Evolutionary conservation across 2,797 vertebrate genomes (phyloP).

Genomic region (Eulemur rubriventer): DNA sequence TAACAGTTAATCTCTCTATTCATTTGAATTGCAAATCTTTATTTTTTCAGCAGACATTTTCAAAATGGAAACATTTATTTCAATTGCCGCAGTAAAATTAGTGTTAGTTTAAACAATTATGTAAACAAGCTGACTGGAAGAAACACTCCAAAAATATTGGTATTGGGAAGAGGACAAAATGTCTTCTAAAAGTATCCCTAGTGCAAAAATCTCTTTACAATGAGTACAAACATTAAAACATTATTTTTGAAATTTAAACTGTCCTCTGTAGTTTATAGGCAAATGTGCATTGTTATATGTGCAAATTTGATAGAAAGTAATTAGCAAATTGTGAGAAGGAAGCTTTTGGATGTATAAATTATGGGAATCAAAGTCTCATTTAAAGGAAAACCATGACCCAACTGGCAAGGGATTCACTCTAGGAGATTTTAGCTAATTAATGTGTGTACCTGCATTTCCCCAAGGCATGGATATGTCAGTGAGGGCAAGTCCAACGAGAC

Average conservation of each 20-base stretch:
- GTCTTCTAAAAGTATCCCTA: slow-evolving; percentile 46
- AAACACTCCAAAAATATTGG: slow-evolving; percentile 66
- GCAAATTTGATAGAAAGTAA: slow-evolving; percentile 16
- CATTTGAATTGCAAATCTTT: slow-evolving; percentile 69
- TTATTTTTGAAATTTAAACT: slow-evolving; percentile 49
- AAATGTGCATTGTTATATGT: not conserved
- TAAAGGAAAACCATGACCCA: slow-evolving; percentile 21
- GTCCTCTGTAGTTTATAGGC: not conserved
- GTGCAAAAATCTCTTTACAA: slow-evolving; percentile 37
- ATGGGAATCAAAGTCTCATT: not conserved
- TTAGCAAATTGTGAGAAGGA: slow-evolving; percentile 31
- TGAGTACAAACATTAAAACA: slow-evolving; percentile 49
- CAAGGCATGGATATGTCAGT: not conserved
- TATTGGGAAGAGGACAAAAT: slow-evolving; percentile 48
- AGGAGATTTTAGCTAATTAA: slow-evolving; percentile 30
- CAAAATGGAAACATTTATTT: slow-evolving; percentile 73
- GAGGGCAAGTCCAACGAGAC: slow-evolving; percentile 25
- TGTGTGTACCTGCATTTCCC: slow-evolving; percentile 20
- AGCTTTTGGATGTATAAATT: not conserved
- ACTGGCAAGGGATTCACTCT: not conserved
- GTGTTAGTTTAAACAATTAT: slow-evolving; percentile 67
- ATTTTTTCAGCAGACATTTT: slow-evolving; percentile 69
- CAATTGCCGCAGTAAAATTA: slow-evolving; percentile 61
- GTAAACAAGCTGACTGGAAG: slow-evolving; percentile 59
- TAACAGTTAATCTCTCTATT: slow-evolving; percentile 46